Base-by-base conservation (phyloP, 2,797 vertebrate species). In the Neosalanx taihuensis region DNA sequence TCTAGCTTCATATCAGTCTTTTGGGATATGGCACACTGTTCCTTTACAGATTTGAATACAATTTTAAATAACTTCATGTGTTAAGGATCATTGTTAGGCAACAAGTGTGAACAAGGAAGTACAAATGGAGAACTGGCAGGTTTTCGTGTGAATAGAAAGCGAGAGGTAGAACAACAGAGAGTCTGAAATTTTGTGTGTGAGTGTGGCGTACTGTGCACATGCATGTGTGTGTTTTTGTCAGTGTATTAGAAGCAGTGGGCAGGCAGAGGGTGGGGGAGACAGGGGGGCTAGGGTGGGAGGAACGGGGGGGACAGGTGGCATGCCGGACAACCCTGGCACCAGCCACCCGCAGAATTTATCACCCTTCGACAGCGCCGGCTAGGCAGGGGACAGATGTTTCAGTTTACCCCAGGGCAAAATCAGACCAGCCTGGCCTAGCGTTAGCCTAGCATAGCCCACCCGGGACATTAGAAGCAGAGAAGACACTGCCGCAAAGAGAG, bases 331-430 rank as follows among this genome's bases (percentile, higher is more conserved):
- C 72, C 64, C 81, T 91, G 87, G 90, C 90, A 89, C 84, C 72
- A 84, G 85, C 85, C 84, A 79, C 83, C 83, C 80, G 17, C 81
- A 87, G 88, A 86, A 91, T 90, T 91, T 89, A 87, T 92, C 90
- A 91, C 87, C 89, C 88, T 85, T 87, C 84, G 83, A 88, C 88
- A 90, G 87, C 87, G 85, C 86, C 79, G 85, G 76, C 87, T 89
- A 84, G 87, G 88, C 90, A 90, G 88, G 82, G 87, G 89, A 88
- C 90, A 91, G 90, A 91, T 92, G 91, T 91, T 92, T 88, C 85
- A 87, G 82, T 89, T 91, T 90, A 90, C 86, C 83, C 84, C 84
- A 82, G 88, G 86, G 88, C 88, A 84, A 89, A 85, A 88, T 90
- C 88, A 84, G 85, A 89, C 89, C 87, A 87, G 75, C 81, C 73